These are phyloP conservation scores for Oscarella lobularis DNA, from an alignment of 37 sponge, comb jelly and placozoan genomes.

Conservation along the genomic window DNA sequence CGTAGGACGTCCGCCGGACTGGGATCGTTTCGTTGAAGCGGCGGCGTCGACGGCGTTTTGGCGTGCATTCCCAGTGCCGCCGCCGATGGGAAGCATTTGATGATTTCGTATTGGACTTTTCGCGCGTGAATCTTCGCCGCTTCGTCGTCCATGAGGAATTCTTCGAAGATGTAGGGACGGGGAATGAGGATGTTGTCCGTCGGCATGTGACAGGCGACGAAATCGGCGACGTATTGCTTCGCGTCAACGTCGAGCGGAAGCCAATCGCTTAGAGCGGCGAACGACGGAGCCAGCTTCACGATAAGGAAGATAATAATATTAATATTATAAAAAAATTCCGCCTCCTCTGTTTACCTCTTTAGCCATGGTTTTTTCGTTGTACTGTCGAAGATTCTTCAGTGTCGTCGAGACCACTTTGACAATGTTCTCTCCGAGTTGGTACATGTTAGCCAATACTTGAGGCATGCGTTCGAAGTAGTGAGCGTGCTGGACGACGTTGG, in stretches of 20 bases:
- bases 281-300: conserved; percentile 16
- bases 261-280: neutral
- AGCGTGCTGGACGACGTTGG: neutral
- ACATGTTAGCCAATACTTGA: neutral
- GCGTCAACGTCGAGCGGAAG: conserved; percentile 4
- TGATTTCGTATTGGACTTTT: conserved; percentile 45
- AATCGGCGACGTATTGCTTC: neutral
- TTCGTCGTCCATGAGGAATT: conserved; percentile 28
- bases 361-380: neutral
- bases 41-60: conserved; percentile 11
- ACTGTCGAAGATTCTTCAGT: neutral
- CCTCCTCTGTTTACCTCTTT: neutral
- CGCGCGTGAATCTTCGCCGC: conserved; percentile 32
- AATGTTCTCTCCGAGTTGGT: neutral
- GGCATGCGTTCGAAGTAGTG: conserved; percentile 8
- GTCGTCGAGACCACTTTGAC: neutral
- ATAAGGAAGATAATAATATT: conserved; percentile 11
- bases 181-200: conserved; percentile 12
- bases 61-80: conserved; percentile 21
- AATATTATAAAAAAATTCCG: too few relatives aligned
- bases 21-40: neutral
- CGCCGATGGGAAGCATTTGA: conserved; percentile 33
- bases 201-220: neutral
- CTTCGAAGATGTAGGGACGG: conserved; percentile 18
- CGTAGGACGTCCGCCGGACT: neutral